Base-by-base conservation (phyloP, 2,113 vertebrate genomes). In the Chlorodrepanis virens region DNA sequence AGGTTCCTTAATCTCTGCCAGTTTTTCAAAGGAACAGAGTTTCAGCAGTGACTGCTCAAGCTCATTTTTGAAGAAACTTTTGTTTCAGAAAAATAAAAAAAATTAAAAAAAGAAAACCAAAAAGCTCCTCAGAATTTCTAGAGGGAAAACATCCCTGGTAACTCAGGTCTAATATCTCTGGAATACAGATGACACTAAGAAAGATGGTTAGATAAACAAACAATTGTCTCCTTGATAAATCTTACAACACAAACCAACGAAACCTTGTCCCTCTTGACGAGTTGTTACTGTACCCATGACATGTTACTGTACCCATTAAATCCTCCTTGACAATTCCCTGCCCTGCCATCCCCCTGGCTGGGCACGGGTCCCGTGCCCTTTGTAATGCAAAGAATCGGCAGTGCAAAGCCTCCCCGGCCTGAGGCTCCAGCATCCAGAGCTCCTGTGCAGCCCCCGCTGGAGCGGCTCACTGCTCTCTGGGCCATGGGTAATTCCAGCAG, bases 1-100 rank as follows among this genome's bases (percentile, higher is more conserved):
- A 91, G 12, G 22, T 54, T 89, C 24, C 89, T 93, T 92, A 81
- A 92, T 91, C 56, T 89, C 83, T 84, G 29, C 25, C 52, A 56
- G 52, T 68, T 94, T 95, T 60, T 92, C 44, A 70, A 81, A 44
- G 33, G 72, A 92, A 92, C 83, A 78, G 29, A 63, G 14, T 78
- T 92, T 92, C 47, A 83, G 11, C 39, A 83, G 68, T 33, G 35
- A 78, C 33, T 71, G 57, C 24, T 89, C 39, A 63, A 81, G 39
- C 19, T 70, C 33, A 1, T 67, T 90, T 96, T 93, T 92, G 39
- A 92, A 90, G 50, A 78, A 90, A 77, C 14, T 78, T 74, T 54
- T 78, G 12, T 25, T 88, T 53, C 23, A 35, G 11, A 8, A 5
- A 11, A 57, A 35, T 35, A 23, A 20, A 21, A 12, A 5, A n/a